Conservation (phyloP, 2,797 vertebrate genomes). For the Ctenochaetus hawaiiensis region DNA sequence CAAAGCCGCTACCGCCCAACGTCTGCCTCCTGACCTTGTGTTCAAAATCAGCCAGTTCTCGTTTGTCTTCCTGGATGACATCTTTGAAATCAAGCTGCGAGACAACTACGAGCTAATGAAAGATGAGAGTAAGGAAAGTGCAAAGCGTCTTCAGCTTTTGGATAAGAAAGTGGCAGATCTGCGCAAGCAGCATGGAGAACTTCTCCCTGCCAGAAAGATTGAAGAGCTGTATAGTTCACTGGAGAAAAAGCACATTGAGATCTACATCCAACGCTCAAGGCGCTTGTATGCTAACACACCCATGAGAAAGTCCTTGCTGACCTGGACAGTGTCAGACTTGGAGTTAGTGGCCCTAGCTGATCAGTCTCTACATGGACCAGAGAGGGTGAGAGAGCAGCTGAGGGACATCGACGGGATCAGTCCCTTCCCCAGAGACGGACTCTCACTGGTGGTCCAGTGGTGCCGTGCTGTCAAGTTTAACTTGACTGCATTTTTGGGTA, state of each 20-base stretch:
- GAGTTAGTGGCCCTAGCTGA: slow-evolving; percentile 92
- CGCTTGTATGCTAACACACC: slow-evolving; percentile 97
- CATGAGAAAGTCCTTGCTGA: slow-evolving; percentile 95
- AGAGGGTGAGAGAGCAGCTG: slow-evolving; percentile 91
- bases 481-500: slow-evolving; percentile 91
- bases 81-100: slow-evolving; percentile 96
- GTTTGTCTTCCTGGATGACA: slow-evolving; percentile 94
- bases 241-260: slow-evolving; percentile 99
- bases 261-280: slow-evolving; percentile 97
- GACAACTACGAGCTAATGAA: slow-evolving; percentile 99
- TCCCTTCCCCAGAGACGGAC: slow-evolving; percentile 92
- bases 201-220: slow-evolving; percentile 96
- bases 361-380: slow-evolving; percentile 90
- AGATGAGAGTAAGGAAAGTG: slow-evolving; percentile 97
- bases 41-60: slow-evolving; percentile 93
- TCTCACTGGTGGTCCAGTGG: slow-evolving; percentile 95
- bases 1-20: slow-evolving; percentile 19
- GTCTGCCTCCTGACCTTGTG: slow-evolving; percentile 91
- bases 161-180: slow-evolving; percentile 95
- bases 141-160: slow-evolving; percentile 94
- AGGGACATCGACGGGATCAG: slow-evolving; percentile 91
- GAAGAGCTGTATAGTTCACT: slow-evolving; percentile 97
- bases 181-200: slow-evolving; percentile 96
- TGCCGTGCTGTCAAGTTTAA: slow-evolving; percentile 93
- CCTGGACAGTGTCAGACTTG: slow-evolving; percentile 92